Base-by-base conservation (phyloP, 1,140 invertebrate genomes). In the Phymorhynchus buccinoides region DNA sequence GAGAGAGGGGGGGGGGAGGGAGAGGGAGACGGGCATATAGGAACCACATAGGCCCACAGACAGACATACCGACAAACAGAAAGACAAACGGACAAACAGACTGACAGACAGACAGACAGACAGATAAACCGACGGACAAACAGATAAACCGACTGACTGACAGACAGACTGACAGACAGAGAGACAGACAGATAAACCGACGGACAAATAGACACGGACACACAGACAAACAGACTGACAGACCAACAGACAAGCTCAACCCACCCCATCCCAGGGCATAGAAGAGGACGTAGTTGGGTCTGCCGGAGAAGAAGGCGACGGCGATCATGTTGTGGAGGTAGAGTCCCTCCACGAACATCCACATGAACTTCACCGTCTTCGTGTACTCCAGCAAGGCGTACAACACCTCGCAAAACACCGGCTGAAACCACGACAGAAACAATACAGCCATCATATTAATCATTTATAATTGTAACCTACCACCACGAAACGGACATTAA, bases 261-360 rank as follows among this genome's bases (percentile, higher is more conserved):
- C 92, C 94, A 88, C 96, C 96, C 97, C 97, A 98, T 37, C 97
- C 97, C 14, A 97, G 93, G 16, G 95, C 90, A 80, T 96, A 95
- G 92, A 96, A 97, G 3, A 96, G 92, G 7, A 94, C 92, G 56
- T 96, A 95, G 85, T 96, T 95, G 4, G 96, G 95, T 71, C 95
- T 95, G 79, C 96, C 96, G 91, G 97, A 95, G 90, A 98, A 97
- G 0, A 97, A 96, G 0, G 96, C 96, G 1, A 97, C 96, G 89
- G 97, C 94, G 56, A 94, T 95, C 92, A 97, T 95, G 89, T 97
- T 97, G 91, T 98, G 96, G 32, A 98, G 93, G 90, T 97, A 97
- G 30, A 97, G 93, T 0, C 97, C 97, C 91, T 98, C 97, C 42
- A 98, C 96, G 89, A 98, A 97, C 97, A 98, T 98, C 97, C 97